Evolutionary conservation across 2,888 invertebrate species (phyloP), one percentile per base, ranked within the genome.

Genomic region (Pseudococcus jackbeardsleyi): DNA sequence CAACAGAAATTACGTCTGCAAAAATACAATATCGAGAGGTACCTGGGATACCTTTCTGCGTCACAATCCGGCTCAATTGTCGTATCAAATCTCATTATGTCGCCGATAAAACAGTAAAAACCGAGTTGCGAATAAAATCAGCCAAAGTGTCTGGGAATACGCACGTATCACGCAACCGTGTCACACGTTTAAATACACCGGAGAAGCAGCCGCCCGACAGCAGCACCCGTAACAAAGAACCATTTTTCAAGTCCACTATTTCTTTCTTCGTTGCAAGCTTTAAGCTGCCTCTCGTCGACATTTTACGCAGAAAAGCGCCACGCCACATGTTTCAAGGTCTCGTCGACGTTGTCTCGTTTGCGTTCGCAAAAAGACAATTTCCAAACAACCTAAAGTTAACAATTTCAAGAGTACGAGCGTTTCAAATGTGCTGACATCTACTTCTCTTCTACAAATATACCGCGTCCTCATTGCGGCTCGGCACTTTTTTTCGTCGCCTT

Each of bases 361-460:
- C 59, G 59, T 59, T 59, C 19, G 19, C 59, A 59, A n/a, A 59
- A 59, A 59, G 59, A 59, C 59, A 59, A 59, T 59, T 59, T 59
- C 19, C 59, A 59, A 59, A 59, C 19, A 59, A 59, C 59, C 8
- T 59, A 8, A 59, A 59, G 59, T 59, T 59, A 59, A 59, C 59
- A 59, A 59, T 59, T 59, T 59, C 19, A 19, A 59, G 59, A n/a
- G 59, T 9, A 54, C 54, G 54, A 17, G 17, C 54, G 17, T 54
- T 54, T 54, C 54, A 54, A 54, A 54, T 54, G 59, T 59, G 59
- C 59, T 59, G 59, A 59, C 59, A 33, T 33, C 26, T 33, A 59
- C 8, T 59, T n/a, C 19, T 59, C 59, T n/a, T 59, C 19, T 19
- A 33, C 26, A 33, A 33, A 33, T 33, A 33, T 33, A 33, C 59